Evolutionary conservation across 2,113 vertebrate species (phyloP).

Genomic region (Agapornis roseicollis): DNA sequence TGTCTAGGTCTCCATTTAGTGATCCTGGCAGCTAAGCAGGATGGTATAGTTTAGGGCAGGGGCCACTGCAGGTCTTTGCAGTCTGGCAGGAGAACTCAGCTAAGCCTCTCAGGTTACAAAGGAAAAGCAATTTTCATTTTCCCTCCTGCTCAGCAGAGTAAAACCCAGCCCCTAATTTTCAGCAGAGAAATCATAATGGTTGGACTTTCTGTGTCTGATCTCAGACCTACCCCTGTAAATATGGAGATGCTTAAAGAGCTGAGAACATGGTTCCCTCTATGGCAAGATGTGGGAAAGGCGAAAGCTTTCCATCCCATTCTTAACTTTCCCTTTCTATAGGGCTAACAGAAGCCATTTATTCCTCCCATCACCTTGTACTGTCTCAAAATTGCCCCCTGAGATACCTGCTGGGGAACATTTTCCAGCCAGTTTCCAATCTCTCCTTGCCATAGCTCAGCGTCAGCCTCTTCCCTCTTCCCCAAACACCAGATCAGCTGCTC

Average conservation of each 20-base stretch:
- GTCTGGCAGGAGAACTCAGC: background rate
- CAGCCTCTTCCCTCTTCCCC: background rate
- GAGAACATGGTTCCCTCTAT: background rate
- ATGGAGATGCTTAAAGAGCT: background rate
- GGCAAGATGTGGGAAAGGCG: background rate
- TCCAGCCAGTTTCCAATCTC: background rate
- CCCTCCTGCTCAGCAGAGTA: background rate
- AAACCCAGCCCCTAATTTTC: constrained; percentile 8
- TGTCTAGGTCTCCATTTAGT: background rate
- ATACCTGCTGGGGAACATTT: background rate
- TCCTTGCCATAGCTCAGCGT: background rate
- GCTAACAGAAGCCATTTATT: background rate
- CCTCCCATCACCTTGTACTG: background rate
- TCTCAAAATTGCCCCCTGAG: background rate
- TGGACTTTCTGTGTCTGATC: background rate
- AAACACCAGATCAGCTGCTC: background rate
- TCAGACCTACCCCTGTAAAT: background rate
- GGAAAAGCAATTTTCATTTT: constrained; percentile 35
- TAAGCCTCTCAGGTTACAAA: constrained; percentile 42
- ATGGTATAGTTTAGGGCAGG: constrained; percentile 37
- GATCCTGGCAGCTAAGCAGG: background rate
- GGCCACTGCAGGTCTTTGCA: constrained; percentile 23
- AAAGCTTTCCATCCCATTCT: background rate
- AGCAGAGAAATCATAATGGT: background rate
- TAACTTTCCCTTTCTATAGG: background rate